These are phyloP conservation scores for Neosilurus hyrtlii DNA, from an alignment of 2,797 vertebrate genomes.

Conservation along the genomic window DNA sequence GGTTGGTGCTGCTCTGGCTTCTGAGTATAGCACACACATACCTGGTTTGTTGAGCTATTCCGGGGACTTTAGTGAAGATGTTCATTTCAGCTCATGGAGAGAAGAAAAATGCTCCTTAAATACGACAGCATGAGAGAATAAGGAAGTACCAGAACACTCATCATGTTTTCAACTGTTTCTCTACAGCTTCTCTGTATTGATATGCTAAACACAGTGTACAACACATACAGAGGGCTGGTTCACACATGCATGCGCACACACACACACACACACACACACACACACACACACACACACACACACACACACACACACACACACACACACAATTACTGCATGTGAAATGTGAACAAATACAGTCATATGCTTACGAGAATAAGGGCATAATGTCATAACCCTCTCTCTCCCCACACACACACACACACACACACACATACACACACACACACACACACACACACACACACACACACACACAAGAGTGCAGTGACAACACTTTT, in stretches of 20 bases:
- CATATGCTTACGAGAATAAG: background rate
- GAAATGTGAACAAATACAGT: constrained; percentile 1
- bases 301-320: background rate
- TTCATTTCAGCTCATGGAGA: constrained; percentile 77
- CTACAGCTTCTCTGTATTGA: constrained; percentile 65
- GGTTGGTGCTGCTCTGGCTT: constrained; percentile 11
- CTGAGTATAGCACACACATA: constrained; percentile 62
- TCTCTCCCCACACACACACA: background rate
- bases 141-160: constrained; percentile 69
- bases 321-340: background rate
- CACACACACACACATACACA: constrained; percentile 2
- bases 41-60: constrained; percentile 79
- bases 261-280: constrained; percentile 4
- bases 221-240: constrained; percentile 49
- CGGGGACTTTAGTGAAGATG: constrained; percentile 78
- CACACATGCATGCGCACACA: background rate
- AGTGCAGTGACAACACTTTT: constrained; percentile 8
- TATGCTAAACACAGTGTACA: constrained; percentile 64
- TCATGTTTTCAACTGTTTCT: constrained; percentile 61
- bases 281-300: background rate
- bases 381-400: background rate
- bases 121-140: constrained; percentile 62
- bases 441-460: too few species aligned
- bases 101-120: constrained; percentile 72
- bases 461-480: too few species aligned